phyloP scores from a whole-genome alignment of 2,797 vertebrate genomes.

The Trichosurus vulpecula region DNA sequence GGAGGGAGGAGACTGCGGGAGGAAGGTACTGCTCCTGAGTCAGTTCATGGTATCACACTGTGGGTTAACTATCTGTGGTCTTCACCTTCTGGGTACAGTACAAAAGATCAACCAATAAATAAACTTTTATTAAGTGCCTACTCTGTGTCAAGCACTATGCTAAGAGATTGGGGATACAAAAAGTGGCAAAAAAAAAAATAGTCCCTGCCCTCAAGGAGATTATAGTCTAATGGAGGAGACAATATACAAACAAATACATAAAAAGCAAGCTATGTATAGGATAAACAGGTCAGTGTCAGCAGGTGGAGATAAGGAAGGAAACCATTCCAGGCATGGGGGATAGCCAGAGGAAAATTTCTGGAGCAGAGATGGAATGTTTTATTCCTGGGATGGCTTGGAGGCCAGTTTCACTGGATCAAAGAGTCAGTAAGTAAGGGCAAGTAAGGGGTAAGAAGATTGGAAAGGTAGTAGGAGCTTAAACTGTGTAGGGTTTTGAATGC shows the following conservation, averaged over 20 bases:
- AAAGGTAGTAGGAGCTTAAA: background rate
- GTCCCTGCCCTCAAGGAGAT: background rate
- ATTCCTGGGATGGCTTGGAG: background rate
- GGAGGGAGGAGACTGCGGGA: too few species aligned
- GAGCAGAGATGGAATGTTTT: background rate
- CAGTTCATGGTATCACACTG: background rate
- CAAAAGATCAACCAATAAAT: background rate
- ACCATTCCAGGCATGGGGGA: background rate
- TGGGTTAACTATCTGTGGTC: background rate
- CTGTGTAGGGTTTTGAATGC: background rate
- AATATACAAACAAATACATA: background rate
- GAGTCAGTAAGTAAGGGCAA: too few species aligned
- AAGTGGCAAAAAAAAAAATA: background rate
- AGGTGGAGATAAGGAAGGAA: background rate
- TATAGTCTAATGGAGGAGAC: background rate
- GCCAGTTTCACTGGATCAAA: background rate
- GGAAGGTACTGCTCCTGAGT: background rate
- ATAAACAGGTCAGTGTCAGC: background rate
- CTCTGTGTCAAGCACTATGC: background rate
- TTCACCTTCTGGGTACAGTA: background rate
- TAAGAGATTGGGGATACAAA: background rate
- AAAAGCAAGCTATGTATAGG: background rate
- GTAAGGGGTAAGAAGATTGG: background rate
- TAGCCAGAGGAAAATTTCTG: background rate
- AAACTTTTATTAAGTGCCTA: background rate